Evolutionary conservation across 2,888 invertebrate genomes (phyloP), one percentile per base, ranked within the genome.

Genomic region (Drosophila stalkeri): DNA sequence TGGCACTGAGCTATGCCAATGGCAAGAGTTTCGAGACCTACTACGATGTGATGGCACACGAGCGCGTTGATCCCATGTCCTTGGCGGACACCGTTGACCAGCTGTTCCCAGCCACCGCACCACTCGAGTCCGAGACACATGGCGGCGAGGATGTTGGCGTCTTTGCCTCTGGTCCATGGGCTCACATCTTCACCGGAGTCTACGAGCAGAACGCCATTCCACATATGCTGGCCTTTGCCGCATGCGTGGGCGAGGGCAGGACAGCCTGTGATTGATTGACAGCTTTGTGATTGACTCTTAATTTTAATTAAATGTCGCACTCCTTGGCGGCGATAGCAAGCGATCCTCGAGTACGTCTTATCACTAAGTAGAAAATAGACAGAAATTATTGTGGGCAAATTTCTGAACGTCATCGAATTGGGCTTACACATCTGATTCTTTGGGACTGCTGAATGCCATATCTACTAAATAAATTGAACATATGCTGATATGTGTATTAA

Each of bases 101-200:
- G 52, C 41, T 93, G 0, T 96, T 94, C 85, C 96, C 96, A 0
- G 93, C 96, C 0, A 92, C 95, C 0, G 94, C 95, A 3, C 91
- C 92, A 0, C 41, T 88, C 16, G 64, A 71, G 3, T 76, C 77
- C 3, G 96, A 96, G 89, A 96, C 96, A 0, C 96, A 97, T 80
- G 96, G 96, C 0, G 96, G 96, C 0, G 97, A 97, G 77, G 97
- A 97, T 90, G 97, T 97, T 0, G 95, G 95, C 0, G 95, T 97
- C 0, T 97, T 95, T 91, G 97, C 97, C 0, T 94, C 93, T 2
- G 97, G 96, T 33, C 97, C 97, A 0, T 96, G 96, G 96, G 93
- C 97, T 0, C 97, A 97, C 90, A 94, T 98, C 0, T 96, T 98
- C 90, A 95, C 95, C 0, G 97, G 97, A 0, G 95, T 95, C 61